Percentiles rank a stretch among this genome's conserved stretches.
Conservation (phyloP, 2,797 vertebrate species). For the Cygnus olor region DNA sequence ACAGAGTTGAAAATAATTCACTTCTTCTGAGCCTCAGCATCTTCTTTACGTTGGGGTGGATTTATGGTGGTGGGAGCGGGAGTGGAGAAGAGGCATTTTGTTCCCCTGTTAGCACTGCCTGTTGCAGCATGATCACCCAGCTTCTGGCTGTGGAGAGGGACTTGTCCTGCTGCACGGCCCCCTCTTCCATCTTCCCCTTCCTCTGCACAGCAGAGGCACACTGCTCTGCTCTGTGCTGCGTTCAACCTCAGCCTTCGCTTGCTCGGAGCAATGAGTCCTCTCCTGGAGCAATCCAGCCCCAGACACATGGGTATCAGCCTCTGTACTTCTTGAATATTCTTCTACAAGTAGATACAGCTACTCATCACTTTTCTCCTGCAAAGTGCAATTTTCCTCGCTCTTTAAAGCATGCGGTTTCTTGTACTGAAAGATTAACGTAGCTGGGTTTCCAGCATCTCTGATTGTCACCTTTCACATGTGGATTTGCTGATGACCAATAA, state of each 20-base stretch:
- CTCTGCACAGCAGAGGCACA: background rate
- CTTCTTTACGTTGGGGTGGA: background rate
- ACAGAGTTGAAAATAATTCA: background rate
- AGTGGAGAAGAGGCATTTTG: background rate
- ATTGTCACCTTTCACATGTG: background rate
- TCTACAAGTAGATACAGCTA: background rate
- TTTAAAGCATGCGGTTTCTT: background rate
- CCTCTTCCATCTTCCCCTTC: constrained; percentile 34
- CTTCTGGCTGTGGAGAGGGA: background rate
- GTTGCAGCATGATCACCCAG: background rate
- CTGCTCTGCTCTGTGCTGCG: background rate
- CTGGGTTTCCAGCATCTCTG: background rate
- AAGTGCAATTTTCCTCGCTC: background rate
- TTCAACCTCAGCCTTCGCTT: background rate
- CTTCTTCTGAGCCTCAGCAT: background rate
- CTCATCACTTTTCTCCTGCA: background rate
- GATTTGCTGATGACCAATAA: background rate
- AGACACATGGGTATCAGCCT: rapidly evolving
- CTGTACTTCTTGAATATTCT: background rate
- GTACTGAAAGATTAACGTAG: background rate
- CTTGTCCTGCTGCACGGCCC: constrained; percentile 25
- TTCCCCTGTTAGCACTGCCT: background rate
- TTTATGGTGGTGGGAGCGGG: background rate
- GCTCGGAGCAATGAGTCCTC: background rate
- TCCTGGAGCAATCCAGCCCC: background rate